Evolutionary conservation across 1,140 invertebrate species (phyloP).

Genomic region (Diuraphis noxia): DNA sequence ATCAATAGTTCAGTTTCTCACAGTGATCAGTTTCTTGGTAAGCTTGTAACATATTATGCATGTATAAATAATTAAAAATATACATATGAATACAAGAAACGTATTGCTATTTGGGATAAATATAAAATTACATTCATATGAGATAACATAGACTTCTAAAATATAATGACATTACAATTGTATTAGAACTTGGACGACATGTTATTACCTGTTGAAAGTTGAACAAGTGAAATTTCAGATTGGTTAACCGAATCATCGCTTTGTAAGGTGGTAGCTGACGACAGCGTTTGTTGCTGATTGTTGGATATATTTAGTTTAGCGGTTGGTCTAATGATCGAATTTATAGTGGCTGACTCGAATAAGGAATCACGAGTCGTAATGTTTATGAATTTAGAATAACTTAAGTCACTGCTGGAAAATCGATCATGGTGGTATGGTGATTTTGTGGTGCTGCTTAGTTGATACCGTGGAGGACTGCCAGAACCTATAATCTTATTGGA

Average conservation of each 20-base stretch:
- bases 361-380: slow-evolving; percentile 31
- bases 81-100: neutral
- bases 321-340: slow-evolving; percentile 24
- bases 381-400: slow-evolving; percentile 13
- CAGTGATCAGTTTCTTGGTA: neutral
- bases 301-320: neutral
- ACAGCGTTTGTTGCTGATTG: neutral
- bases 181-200: neutral
- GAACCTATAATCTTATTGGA: neutral
- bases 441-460: slow-evolving; percentile 15
- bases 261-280: neutral
- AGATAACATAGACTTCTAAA: neutral
- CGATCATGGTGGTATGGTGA: neutral
- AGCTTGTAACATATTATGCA: neutral
- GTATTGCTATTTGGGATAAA: neutral
- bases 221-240: neutral
- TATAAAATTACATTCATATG: neutral
- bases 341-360: slow-evolving; percentile 35
- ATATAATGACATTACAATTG: neutral
- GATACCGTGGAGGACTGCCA: neutral
- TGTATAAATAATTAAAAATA: neutral
- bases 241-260: neutral
- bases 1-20: neutral
- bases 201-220: slow-evolving; percentile 36
- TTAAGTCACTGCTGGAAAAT: neutral